Percentiles rank a stretch among this genome's conserved stretches.
Conservation (phyloP, 2,888 invertebrate species). For the Mythimna albipuncta region DNA sequence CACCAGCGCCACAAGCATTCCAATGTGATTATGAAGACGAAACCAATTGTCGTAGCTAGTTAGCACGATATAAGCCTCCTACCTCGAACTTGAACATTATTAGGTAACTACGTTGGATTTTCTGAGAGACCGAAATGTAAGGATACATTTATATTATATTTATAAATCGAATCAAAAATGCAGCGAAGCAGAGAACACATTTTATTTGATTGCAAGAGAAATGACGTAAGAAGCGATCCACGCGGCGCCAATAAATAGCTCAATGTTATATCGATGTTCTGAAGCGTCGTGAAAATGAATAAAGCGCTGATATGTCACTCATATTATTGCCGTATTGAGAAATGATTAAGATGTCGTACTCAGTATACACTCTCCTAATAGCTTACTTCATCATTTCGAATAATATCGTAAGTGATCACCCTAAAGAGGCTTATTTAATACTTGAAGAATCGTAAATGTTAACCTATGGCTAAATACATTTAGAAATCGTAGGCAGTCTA, state of each 20-base stretch:
- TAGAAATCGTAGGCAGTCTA: constrained; percentile 79
- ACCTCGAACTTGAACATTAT: constrained; percentile 64
- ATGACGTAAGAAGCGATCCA: constrained; percentile 62
- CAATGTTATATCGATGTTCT: constrained; percentile 41
- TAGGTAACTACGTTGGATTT: constrained; percentile 61
- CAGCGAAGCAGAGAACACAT: constrained; percentile 70
- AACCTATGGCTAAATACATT: constrained; percentile 85
- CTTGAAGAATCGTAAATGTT: constrained; percentile 77
- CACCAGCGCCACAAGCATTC: constrained; percentile 74
- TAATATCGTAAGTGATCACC: constrained; percentile 68
- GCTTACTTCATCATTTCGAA: constrained; percentile 64
- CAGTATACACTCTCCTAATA: constrained; percentile 69
- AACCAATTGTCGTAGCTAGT: constrained; percentile 69
- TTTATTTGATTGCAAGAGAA: constrained; percentile 72
- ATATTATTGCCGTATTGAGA: constrained; percentile 51
- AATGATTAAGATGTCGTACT: constrained; percentile 66
- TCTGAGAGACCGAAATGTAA: constrained; percentile 54
- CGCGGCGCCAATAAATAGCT: constrained; percentile 47
- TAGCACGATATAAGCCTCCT: constrained; percentile 73
- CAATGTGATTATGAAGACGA: constrained; percentile 69
- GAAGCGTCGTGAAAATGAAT: constrained; percentile 53
- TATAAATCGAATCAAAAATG: constrained; percentile 64
- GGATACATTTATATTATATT: constrained; percentile 36
- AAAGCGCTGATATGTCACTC: constrained; percentile 68
- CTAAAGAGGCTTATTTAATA: constrained; percentile 75